Conservation (phyloP, 2,113 vertebrate genomes). For the Gymnorhina tibicen region DNA sequence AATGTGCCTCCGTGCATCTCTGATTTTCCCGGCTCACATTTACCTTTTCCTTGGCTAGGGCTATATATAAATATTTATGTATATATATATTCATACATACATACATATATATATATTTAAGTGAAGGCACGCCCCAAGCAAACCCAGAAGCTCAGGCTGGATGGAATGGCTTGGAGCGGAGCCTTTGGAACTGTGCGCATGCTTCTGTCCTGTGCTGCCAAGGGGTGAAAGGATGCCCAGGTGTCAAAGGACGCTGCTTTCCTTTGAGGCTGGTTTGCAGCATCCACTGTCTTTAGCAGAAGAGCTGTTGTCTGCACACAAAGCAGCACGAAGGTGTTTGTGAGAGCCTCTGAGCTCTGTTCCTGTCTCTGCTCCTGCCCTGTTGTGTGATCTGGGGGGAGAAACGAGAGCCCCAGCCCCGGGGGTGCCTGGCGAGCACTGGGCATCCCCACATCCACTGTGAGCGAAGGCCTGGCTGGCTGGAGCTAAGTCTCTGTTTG, state of each 20-base stretch:
- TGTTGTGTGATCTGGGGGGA: neutral
- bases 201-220: neutral
- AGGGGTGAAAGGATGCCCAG: neutral
- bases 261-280: neutral
- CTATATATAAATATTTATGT: conserved; percentile 55
- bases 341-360: neutral
- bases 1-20: neutral
- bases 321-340: neutral
- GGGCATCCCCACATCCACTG: neutral
- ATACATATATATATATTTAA: conserved; percentile 20
- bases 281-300: neutral
- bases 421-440: neutral
- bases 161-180: neutral
- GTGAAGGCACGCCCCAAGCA: neutral
- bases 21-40: neutral
- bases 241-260: neutral
- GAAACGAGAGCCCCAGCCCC: neutral
- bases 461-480: accelerated
- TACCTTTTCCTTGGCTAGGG: neutral
- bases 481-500: neutral
- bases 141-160: neutral
- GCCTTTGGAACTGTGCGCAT: neutral
- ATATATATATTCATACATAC: conserved; percentile 32
- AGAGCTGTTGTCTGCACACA: neutral
- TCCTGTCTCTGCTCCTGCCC: neutral